Evolutionary conservation across 2,797 vertebrate genomes (phyloP).

Genomic region (Prionace glauca): DNA sequence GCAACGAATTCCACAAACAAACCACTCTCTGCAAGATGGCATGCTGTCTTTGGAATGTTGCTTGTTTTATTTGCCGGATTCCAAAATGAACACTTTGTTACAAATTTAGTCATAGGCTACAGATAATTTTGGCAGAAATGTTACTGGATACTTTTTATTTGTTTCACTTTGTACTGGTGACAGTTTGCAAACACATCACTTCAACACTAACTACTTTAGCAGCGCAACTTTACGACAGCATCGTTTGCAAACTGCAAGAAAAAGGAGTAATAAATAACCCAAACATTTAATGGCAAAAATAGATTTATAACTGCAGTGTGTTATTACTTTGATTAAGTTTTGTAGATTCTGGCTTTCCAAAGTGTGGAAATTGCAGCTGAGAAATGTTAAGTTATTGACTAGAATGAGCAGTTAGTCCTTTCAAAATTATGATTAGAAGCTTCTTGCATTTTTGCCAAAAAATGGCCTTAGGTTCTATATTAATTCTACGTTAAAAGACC

Average conservation of each 20-base stretch:
- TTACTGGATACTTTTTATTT: background rate
- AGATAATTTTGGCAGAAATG: background rate
- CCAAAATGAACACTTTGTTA: background rate
- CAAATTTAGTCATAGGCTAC: background rate
- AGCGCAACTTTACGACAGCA: background rate
- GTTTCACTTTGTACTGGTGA: background rate
- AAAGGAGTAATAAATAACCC: background rate
- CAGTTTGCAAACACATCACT: background rate
- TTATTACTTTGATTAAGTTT: background rate
- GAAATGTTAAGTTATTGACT: background rate
- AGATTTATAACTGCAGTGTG: background rate
- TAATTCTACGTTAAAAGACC: background rate
- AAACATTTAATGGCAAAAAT: background rate
- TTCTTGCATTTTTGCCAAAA: background rate
- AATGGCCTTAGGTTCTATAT: background rate
- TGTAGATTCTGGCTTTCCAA: background rate
- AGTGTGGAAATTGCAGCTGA: background rate
- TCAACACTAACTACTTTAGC: background rate
- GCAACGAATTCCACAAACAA: too few relatives aligned
- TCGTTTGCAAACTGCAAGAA: background rate
- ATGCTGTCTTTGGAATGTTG: background rate
- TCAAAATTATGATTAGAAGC: background rate
- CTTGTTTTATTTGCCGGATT: background rate
- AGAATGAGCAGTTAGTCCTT: background rate
- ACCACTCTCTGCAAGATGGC: too few relatives aligned